Base-by-base conservation (phyloP, 2,797 vertebrate species). In the Glyptemys insculpta region DNA sequence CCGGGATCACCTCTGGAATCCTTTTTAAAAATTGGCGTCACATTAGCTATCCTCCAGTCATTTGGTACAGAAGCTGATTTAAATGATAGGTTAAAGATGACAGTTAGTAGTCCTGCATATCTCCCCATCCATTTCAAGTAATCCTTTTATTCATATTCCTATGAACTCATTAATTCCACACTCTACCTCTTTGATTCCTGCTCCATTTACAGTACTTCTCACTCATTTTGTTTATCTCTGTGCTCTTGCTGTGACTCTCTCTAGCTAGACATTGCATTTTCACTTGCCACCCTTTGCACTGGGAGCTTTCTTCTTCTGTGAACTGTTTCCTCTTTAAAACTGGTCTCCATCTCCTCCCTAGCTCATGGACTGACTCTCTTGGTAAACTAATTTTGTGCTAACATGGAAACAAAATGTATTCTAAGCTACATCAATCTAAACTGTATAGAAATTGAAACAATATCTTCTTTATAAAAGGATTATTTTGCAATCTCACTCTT, bases 391-490 rank as follows among this genome's bases (percentile, higher is more conserved):
- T 52, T 19, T 52, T 52, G 52, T 65, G 57, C 49, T 12, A n/a
- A 88, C 87, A 16, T 59, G 56, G n/a, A 56, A 81, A 78, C 79
- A 41, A 76, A 78, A 81, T 31, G 53, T 53, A 86, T 5, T 34
- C 5, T 68, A 31, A n/a, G 25, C 37, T 81, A 79, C 18, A 11
- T 44, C 15, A 54, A 14, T 84, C 62, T 49, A 74, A 80, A 11
- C 50, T 80, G 2, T 31, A 88, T 86, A 34, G 47, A 78, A 50
- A 83, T 27, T 12, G 21, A 79, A 90, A 78, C 19, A 8, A 76
- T 80, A 27, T 57, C 56, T 25, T 25, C 54, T 57, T 57, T 57
- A 84, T 68, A 80, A 62, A 91, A 90, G 25, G 57, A 90, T 88
- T 59, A 76, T 79, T 89, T 83, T 81, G 76, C 11, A 41, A 57